Evolutionary conservation across 2,113 vertebrate genomes (phyloP), one percentile per base, ranked within the genome.

Genomic region (Actenoides lindsayi): DNA sequence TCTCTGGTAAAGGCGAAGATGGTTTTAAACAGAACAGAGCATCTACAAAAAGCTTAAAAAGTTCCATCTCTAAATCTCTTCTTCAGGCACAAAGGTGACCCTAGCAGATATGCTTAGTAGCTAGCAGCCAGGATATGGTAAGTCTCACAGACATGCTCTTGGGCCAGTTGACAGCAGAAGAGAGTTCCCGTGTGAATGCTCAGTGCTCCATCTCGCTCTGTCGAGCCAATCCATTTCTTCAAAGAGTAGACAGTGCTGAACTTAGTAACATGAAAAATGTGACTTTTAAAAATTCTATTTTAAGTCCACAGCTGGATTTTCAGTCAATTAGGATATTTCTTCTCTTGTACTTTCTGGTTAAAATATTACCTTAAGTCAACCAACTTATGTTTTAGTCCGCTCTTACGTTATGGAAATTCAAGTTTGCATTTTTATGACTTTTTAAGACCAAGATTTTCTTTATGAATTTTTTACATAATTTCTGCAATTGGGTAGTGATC

Each of bases 141-240:
- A 93, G 92, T 90, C 86, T 97, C 94, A 92, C 60, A 96, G 76
- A 69, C 69, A 28, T 90, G 86, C 64, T 84, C 89, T 78, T 84
- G 94, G 92, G 73, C 69, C 73, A 48, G 42, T 87, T 94, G 96
- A 96, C 95, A 96, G 91, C 92, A 92, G 86, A 92, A 83, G 39
- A 93, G 85, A 95, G 94, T 97, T 96, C 96, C 96, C 95, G 90
- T 96, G 96, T 96, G 96, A 97, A 97, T 96, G 96, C 95, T 92
- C 90, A 93, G 73, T 48, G 69, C 89, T 95, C 65, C 77, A 51
- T 77, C 92, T 93, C n/a, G 37, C 69, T 95, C 80, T 79, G 92
- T 76, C 0, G 8, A 94, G 83, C 92, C 95, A 95, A 90, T 89
- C 83, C 80, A 33, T 91, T 94, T 93, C 94, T 96, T 96, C 96